Evolutionary conservation across 2,888 invertebrate species (phyloP), one percentile per base, ranked within the genome.

Genomic region (Pristionchus fissidentatus): DNA sequence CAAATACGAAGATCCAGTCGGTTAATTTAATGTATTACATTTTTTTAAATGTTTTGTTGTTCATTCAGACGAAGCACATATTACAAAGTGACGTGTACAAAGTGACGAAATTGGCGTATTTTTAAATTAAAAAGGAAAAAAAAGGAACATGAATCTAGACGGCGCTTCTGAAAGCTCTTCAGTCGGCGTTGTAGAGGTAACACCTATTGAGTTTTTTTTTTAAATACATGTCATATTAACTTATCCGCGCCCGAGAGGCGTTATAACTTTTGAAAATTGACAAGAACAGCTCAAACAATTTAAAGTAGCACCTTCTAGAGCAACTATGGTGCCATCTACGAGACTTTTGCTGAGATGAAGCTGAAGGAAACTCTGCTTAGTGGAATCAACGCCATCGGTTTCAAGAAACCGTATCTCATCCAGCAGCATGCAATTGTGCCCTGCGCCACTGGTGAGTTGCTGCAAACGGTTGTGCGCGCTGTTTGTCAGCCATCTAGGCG

Each of bases 341-440:
- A 92, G 78, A 86, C 87, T 93, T 99, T 99, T 93, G 98, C 99
- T 95, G 97, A 97, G 93, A 99, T 99, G 98, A 95, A 95, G 93
- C 94, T 99, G 92, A 96, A 96, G 92, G 98, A 98, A 93, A 96
- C 97, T 93, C 95, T 99, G 88, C 94, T 99, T 87, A 95, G 98
- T 94, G 99, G 99, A 93, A 98, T 99, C 92, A 99, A 98, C 93
- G 97, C 97, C 88, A 99, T 98, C 94, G 99, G 99, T 95, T 99
- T 99, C 93, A 98, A 99, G 93, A 98, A 98, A 93, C 99, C 99
- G 85, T 99, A 98, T 46, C 98, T 98, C 89, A 99, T 99, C 93
- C 99, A 99, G 93, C 98, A 99, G 93, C 95, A 98, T 93, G 98
- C 99, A 87, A 99, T 99, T 93, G 95, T 98, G 94, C 99, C 99